Base-by-base conservation (phyloP, 2,888 invertebrate genomes). In the Yponomeuta malinellus region DNA sequence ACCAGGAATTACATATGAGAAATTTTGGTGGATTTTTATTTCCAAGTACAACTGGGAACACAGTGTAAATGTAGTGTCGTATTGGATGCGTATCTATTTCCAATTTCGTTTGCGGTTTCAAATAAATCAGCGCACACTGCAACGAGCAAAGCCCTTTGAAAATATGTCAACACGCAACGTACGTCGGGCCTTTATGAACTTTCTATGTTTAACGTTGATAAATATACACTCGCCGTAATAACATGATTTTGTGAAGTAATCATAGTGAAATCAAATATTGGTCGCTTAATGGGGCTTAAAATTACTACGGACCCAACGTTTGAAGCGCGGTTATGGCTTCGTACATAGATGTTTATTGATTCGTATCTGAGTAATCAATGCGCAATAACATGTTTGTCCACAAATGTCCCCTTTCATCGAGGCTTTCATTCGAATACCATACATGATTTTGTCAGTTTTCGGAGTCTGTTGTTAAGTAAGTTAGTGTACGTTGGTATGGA, bases 41-140 rank as follows among this genome's bases (percentile, higher is more conserved):
- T 29, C 31, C 12, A 8, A 59, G 52, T 59, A 59, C 6, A 4
- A 59, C 15, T 59, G 52, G 52, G 15, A 15, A 59, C 52, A 3
- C 52, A 59, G 15, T 59, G 15, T 37, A 31, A 65, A 65, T 10
- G 2, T 29, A 33, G 12, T 4, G 5, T 5, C 43, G 9, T 12
- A 65, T 65, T 65, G 65, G 9, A 10, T 9, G 29, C 29, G 6
- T 65, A 31, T 23, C 23, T 64, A 10, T 31, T 23, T 64, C 31
- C 64, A 64, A 64, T 64, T 64, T 64, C 72, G 76, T 74, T 82
- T 83, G 85, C 81, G 80, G 82, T 78, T 75, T 72, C 76, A 81
- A 81, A 88, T 89, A 89, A 88, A 88, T 88, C 89, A 85, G 79
- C 78, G 82, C 77, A 79, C 81, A 81, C 71, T 82, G 85, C 81